A percentile compares a stretch with the other conserved stretches of the same genome.
These are phyloP conservation scores for Perccottus glenii DNA, from an alignment of 2,113 vertebrate genomes.

Conservation along the genomic window DNA sequence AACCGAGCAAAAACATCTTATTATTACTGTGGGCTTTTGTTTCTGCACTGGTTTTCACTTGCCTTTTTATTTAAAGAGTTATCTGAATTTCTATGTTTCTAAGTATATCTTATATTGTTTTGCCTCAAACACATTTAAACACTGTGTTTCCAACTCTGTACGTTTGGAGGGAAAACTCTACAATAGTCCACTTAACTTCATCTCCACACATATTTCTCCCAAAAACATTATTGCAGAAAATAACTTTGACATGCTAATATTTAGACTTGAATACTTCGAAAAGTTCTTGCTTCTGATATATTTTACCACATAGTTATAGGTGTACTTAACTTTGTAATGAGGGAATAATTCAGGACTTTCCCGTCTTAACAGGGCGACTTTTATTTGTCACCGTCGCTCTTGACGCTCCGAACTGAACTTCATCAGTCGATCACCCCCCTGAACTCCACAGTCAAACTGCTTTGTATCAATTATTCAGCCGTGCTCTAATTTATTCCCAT, in stretches of 20 bases:
- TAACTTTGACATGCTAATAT: conserved; percentile 3
- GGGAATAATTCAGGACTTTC: conserved; percentile 6
- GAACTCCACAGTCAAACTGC: conserved; percentile 34
- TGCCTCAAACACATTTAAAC: not conserved
- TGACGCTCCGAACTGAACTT: conserved; percentile 30
- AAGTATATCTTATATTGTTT: no score
- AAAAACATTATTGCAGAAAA: no score
- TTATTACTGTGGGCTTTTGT: no score
- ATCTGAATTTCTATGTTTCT: no score
- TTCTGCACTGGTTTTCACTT: no score
- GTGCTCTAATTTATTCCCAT: conserved; percentile 46
- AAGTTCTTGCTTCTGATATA: not conserved
- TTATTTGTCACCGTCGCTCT: not conserved
- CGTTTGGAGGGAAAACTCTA: not conserved
- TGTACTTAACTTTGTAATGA: conserved; percentile 7
- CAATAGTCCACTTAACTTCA: not conserved
- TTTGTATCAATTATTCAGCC: conserved; percentile 58
- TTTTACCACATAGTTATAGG: not conserved
- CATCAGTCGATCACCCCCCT: conserved; percentile 32
- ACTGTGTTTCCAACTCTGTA: not conserved
- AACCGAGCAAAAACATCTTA: no score
- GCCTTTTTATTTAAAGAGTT: no score
- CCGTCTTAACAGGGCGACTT: not conserved
- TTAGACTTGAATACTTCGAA: not conserved
- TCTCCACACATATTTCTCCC: not conserved